Evolutionary conservation across 2,888 invertebrate species (phyloP).

Genomic region (Pollenia angustigena): DNA sequence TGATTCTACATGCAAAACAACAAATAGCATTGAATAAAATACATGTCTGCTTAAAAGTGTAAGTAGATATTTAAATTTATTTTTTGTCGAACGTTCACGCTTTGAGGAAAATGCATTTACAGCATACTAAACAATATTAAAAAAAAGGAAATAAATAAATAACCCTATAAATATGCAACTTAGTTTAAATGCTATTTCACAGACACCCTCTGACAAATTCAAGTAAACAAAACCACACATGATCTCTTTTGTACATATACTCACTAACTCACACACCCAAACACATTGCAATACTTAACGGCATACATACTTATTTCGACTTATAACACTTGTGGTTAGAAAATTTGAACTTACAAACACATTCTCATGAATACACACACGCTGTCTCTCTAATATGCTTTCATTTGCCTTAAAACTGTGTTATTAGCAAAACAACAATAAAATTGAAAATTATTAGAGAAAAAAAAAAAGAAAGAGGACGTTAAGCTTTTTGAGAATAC

Average conservation of each 20-base stretch:
- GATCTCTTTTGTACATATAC: background rate
- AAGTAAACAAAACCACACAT: background rate
- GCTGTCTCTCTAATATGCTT: background rate
- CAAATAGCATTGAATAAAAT: too few species aligned
- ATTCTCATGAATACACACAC: background rate
- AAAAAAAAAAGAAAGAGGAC: too few species aligned
- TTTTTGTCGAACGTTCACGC: background rate
- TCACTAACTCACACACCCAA: background rate
- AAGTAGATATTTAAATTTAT: background rate
- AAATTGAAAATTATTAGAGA: too few species aligned
- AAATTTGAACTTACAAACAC: slow-evolving; percentile 17
- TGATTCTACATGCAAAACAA: too few species aligned
- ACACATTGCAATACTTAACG: background rate
- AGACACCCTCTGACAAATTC: slow-evolving; percentile 13
- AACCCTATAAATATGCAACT: slow-evolving; percentile 48
- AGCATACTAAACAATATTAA: slow-evolving; percentile 7
- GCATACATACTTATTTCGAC: slow-evolving; percentile 3
- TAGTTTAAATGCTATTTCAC: slow-evolving; percentile 6
- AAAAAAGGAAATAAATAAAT: slow-evolving; percentile 17
- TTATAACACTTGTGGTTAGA: slow-evolving; percentile 53
- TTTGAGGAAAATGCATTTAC: slow-evolving; percentile 17
- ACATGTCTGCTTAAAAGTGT: background rate
- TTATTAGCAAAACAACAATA: too few species aligned
- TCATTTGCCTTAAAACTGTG: too few species aligned
- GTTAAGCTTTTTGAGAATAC: too few species aligned